Evolutionary conservation across 2,888 invertebrate genomes (phyloP).

Genomic region (Rhaphigaster nebulosa): DNA sequence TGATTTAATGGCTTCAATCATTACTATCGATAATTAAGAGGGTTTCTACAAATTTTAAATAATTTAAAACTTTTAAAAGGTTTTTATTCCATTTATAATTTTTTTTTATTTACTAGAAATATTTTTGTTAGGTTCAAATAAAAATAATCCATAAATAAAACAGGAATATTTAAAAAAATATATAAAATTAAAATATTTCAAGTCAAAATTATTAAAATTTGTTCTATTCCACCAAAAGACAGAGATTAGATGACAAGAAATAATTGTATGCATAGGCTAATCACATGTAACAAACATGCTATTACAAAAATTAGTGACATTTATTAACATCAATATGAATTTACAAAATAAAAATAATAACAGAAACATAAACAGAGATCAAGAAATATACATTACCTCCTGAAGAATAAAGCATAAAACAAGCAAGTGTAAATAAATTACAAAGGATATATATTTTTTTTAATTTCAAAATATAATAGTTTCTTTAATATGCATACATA

Average conservation of each 20-base stretch:
- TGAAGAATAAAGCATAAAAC: constrained; percentile 55
- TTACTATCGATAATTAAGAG: background rate
- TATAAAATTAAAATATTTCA: background rate
- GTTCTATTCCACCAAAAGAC: constrained; percentile 13
- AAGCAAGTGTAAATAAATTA: constrained; percentile 46
- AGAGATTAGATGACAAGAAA: constrained; percentile 28
- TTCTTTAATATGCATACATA: background rate
- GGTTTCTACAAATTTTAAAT: background rate
- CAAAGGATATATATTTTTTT: background rate
- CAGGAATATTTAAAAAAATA: background rate
- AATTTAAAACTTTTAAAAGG: background rate
- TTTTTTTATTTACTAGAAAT: background rate
- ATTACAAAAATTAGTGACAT: constrained; percentile 27
- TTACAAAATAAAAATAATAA: constrained; percentile 29
- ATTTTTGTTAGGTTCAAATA: background rate
- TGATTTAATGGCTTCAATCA: background rate
- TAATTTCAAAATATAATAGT: background rate
- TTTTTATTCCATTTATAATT: too few relatives aligned
- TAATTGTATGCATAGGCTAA: background rate
- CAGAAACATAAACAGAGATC: constrained; percentile 43
- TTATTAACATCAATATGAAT: constrained; percentile 35
- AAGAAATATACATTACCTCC: constrained; percentile 58
- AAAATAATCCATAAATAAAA: background rate
- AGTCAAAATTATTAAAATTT: background rate
- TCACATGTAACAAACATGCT: constrained; percentile 52